These are phyloP conservation scores for Scaeva pyrastri DNA, from an alignment of 2,888 invertebrate species.

Conservation along the genomic window DNA sequence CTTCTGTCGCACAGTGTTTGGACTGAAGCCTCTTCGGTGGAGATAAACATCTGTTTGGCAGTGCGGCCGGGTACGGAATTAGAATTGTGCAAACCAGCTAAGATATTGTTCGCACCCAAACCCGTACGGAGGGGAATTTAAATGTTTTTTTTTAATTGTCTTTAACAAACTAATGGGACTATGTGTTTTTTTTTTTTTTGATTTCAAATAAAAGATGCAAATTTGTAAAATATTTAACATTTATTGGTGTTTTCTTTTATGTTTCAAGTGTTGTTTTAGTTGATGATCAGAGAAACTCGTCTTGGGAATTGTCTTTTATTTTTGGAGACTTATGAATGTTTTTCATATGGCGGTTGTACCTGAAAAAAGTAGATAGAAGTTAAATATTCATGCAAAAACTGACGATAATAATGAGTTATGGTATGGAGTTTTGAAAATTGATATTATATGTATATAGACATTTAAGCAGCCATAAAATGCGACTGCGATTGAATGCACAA, in stretches of 20 bases:
- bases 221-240: background rate
- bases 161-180: slow-evolving; percentile 3
- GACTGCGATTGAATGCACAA: no score
- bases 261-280: background rate
- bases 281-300: background rate
- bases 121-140: slow-evolving; percentile 92
- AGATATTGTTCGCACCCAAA: slow-evolving; percentile 94
- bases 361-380: no score
- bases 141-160: slow-evolving; percentile 64
- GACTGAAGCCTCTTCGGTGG: slow-evolving; percentile 96
- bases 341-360: slow-evolving; percentile 66
- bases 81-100: slow-evolving; percentile 93
- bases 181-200: background rate
- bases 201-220: background rate
- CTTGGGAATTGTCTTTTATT: background rate
- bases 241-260: background rate
- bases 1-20: slow-evolving; percentile 93
- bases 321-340: slow-evolving; percentile 46
- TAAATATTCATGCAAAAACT: no score
- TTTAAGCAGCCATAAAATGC: no score
- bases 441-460: no score
- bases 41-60: slow-evolving; percentile 92
- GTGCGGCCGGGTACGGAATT: slow-evolving; percentile 88
- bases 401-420: no score
- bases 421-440: no score